A percentile compares a stretch with the other conserved stretches of the same genome.
phyloP scores from a whole-genome alignment of 2,797 vertebrate genomes.

The Echiichthys vipera region DNA sequence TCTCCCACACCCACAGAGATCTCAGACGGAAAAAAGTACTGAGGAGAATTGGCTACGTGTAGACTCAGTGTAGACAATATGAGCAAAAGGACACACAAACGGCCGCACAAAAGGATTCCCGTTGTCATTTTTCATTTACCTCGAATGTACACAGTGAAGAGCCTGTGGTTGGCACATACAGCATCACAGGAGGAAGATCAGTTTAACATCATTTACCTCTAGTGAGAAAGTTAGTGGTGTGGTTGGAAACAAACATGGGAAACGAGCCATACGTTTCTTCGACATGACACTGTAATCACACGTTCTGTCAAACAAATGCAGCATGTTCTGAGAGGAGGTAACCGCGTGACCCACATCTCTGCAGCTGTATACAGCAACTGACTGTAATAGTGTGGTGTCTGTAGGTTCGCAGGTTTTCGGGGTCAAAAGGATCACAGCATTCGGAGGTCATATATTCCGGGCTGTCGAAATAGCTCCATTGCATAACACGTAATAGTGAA shows the following conservation, averaged over 20 bases:
- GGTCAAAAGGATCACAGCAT: slow-evolving; percentile 1
- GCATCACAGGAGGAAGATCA: slow-evolving; percentile 14
- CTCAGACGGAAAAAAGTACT: background rate
- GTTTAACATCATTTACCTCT: slow-evolving; percentile 18
- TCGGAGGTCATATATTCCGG: slow-evolving; percentile 6
- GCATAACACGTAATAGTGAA: slow-evolving; percentile 16
- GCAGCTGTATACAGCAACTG: slow-evolving; percentile 20
- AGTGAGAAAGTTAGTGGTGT: slow-evolving; percentile 12
- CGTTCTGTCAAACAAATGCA: slow-evolving; percentile 14
- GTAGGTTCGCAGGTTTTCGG: slow-evolving; percentile 5
- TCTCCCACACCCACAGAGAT: slow-evolving; percentile 11
- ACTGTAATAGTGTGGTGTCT: slow-evolving; percentile 29
- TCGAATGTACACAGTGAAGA: slow-evolving; percentile 14
- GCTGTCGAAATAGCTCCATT: slow-evolving; percentile 31
- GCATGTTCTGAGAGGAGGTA: background rate
- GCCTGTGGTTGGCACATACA: slow-evolving; percentile 12
- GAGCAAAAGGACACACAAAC: background rate
- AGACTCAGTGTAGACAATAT: background rate
- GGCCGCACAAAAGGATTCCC: background rate
- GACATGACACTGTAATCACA: slow-evolving; percentile 29
- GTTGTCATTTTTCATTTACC: slow-evolving; percentile 29
- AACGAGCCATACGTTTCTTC: slow-evolving; percentile 4
- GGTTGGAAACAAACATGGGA: slow-evolving; percentile 31
- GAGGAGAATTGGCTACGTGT: too few species aligned
- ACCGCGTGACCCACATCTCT: slow-evolving; percentile 9